Conservation (phyloP, 1,140 invertebrate genomes). For the Drosophila hydei region DNA sequence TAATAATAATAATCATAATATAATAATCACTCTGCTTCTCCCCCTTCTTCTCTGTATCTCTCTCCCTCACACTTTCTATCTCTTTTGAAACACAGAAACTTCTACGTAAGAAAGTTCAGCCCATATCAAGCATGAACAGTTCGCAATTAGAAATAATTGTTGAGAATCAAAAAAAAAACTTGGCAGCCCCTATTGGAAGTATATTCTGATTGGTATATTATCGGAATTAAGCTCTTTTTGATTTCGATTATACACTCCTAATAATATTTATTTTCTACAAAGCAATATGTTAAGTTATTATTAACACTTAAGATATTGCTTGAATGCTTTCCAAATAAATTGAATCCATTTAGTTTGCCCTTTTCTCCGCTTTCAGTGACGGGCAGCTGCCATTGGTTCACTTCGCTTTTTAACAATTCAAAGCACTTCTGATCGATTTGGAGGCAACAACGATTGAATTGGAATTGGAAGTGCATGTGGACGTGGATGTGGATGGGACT, state of each 20-base stretch:
- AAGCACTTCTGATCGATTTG: conserved; percentile 15
- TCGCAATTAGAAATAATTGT: not conserved
- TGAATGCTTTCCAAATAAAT: not conserved
- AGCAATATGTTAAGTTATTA: not conserved
- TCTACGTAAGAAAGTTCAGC: too few species aligned
- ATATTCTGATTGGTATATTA: not conserved
- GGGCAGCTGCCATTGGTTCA: conserved; percentile 18
- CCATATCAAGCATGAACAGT: too few species aligned
- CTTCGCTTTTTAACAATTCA: conserved; percentile 13
- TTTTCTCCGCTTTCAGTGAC: not conserved
- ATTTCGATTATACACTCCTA: not conserved
- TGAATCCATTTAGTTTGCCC: not conserved
- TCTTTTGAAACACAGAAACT: too few species aligned
- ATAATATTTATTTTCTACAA: not conserved
- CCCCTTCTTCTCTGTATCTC: too few species aligned
- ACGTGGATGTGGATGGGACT: not conserved
- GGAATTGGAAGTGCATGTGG: not conserved
- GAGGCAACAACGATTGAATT: conserved; percentile 24
- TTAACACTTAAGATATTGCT: not conserved
- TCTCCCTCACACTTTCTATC: too few species aligned
- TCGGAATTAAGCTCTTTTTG: not conserved
- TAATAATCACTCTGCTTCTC: too few species aligned
- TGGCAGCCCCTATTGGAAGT: not conserved
- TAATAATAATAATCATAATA: too few species aligned
- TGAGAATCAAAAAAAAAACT: not conserved